phyloP scores from a whole-genome alignment of 1,140 invertebrate species.

The Gonatopus flavifemur region DNA sequence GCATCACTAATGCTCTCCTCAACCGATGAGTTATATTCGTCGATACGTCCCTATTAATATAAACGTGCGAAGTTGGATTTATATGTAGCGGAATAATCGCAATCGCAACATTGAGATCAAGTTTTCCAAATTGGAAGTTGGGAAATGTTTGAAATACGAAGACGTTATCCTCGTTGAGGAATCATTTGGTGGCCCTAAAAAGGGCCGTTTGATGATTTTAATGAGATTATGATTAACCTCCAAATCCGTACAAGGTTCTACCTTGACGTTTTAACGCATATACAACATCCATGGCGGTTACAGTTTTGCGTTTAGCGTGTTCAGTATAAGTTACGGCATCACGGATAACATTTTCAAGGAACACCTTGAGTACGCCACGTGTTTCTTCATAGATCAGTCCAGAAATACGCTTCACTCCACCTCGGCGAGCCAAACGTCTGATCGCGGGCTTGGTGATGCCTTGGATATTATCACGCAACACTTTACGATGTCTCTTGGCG shows the following conservation, averaged over 20 bases:
- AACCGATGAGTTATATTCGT: too few species aligned
- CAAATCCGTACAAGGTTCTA: constrained; percentile 27
- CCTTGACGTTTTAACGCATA: constrained; percentile 30
- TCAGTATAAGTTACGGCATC: constrained; percentile 28
- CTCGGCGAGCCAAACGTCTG: constrained; percentile 25
- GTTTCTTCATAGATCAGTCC: constrained; percentile 31
- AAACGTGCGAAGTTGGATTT: too few species aligned
- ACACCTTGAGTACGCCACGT: constrained; percentile 26
- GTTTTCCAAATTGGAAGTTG: too few species aligned
- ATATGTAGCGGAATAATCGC: too few species aligned
- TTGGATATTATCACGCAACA: constrained; percentile 32
- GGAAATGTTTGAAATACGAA: too few species aligned
- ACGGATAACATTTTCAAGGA: constrained; percentile 27
- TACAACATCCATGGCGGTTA: constrained; percentile 29
- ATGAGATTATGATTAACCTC: constrained; percentile 13
- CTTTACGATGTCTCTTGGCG: constrained; percentile 28
- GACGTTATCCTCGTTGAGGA: too few species aligned
- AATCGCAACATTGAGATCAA: too few species aligned
- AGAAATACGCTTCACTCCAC: constrained; percentile 30
- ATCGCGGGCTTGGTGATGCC: constrained; percentile 30
- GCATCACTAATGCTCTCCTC: too few species aligned
- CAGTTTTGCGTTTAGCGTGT: constrained; percentile 26
- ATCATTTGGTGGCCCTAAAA: constrained; percentile 28
- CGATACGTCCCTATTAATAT: too few species aligned
- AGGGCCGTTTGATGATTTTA: constrained; percentile 18